Base-by-base conservation (phyloP, 1,140 invertebrate genomes). In the Coelopa frigida region DNA sequence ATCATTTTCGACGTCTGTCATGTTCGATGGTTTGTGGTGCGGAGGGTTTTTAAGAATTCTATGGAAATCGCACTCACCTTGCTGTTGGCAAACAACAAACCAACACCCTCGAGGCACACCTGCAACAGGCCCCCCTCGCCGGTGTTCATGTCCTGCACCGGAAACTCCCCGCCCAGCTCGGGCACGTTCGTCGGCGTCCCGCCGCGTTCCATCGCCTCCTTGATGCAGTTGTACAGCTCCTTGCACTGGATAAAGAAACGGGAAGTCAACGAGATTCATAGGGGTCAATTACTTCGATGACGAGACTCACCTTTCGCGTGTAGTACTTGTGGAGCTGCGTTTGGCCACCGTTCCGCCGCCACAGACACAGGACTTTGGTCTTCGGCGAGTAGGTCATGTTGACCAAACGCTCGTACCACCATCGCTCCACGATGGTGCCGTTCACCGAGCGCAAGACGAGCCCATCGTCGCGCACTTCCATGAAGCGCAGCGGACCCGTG, bases 301-400 rank as follows among this genome's bases (percentile, higher is more conserved):
- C 21, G 17, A 23, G 4, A 48, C 58, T 66, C 69, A 96, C 94
- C 82, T 98, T 99, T 72, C 94, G 92, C 0, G 96, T 98, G 67
- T 98, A 97, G 74, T 98, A 99, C 76, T 99, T 98, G 71, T 98
- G 92, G 42, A 99, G 78, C 61, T 98, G 87, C 1, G 89, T 93
- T 36, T 68, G 64, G 10, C 87, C 89, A 3, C 88, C 89, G 58
- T 87, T 89, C 53, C 85, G 78, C 47, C 88, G 81, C 93, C 95
- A 99, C 33, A 99, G 77, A 73, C 95, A 99, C 37, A 99, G 74
- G 12, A 98, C 88, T 72, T 92, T 89, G 58, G 89, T 98, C 74
- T 98, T 98, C 0, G 96, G 97, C 57, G 94, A 95, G 70, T 95
- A 99, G 0, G 95, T 98, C 93, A 99, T 98, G 65, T 99, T 99